These are phyloP conservation scores for Onychostoma macrolepis DNA, from an alignment of 2,113 vertebrate genomes.

Conservation along the genomic window DNA sequence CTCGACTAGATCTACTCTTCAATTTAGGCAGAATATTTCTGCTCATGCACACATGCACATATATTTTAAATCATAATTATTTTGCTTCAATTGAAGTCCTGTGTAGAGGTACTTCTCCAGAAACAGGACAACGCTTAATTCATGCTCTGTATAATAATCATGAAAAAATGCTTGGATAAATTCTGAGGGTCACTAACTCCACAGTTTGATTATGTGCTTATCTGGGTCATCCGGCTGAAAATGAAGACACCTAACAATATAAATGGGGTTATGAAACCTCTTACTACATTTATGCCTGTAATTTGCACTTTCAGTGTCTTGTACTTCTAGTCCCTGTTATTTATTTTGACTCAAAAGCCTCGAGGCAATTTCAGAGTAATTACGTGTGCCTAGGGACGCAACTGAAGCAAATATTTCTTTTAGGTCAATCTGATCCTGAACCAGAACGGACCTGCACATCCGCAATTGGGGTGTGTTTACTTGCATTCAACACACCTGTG, in stretches of 20 bases:
- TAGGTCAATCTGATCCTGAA: neutral
- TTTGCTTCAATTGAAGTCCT: neutral
- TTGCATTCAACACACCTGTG: constrained; percentile 33
- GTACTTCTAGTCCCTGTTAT: neutral
- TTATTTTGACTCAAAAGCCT: neutral
- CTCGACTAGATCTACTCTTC: constrained; percentile 14
- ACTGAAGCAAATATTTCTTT: constrained; percentile 24
- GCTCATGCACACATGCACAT: neutral
- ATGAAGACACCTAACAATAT: neutral
- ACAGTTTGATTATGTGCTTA: neutral
- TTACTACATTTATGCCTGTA: neutral
- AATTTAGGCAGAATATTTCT: neutral
- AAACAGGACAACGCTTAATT: neutral
- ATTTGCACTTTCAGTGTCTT: neutral
- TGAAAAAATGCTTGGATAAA: neutral
- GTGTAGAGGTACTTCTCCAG: neutral
- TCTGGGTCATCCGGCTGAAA: neutral
- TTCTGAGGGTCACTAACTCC: neutral
- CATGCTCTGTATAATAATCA: neutral
- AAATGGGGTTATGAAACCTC: constrained; percentile 7
- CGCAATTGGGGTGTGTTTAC: neutral
- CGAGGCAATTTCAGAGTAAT: neutral
- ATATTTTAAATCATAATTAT: neutral
- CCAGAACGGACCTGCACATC: constrained; percentile 29
- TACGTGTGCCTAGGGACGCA: neutral